These are phyloP conservation scores for Latrodectus geometricus DNA, from an alignment of 1,140 invertebrate species.

Conservation along the genomic window DNA sequence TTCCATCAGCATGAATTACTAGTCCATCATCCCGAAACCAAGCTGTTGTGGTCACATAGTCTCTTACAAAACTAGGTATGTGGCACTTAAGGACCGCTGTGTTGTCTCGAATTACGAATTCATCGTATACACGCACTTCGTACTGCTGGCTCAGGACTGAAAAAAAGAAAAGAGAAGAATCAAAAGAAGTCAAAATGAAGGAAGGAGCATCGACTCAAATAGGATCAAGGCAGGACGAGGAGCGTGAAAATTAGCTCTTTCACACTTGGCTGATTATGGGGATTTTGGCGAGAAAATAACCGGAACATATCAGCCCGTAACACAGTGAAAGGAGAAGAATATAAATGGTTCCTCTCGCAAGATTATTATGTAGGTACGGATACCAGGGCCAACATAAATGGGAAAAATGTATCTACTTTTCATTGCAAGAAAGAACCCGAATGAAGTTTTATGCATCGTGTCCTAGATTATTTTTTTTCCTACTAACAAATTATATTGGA, in stretches of 20 bases:
- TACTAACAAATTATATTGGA: too few relatives aligned
- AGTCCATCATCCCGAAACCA: slow-evolving; percentile 72
- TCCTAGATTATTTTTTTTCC: too few relatives aligned
- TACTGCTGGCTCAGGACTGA: slow-evolving; percentile 82
- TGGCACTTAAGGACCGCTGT: slow-evolving; percentile 70
- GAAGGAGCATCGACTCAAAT: slow-evolving; percentile 13
- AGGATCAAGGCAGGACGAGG: slow-evolving; percentile 33
- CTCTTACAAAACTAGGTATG: slow-evolving; percentile 83
- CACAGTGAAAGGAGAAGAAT: slow-evolving; percentile 13
- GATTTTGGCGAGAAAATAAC: slow-evolving; percentile 51
- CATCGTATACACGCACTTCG: slow-evolving; percentile 70
- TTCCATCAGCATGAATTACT: slow-evolving; percentile 59
- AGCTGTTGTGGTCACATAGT: slow-evolving; percentile 84
- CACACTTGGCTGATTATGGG: slow-evolving; percentile 34
- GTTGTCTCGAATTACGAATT: slow-evolving; percentile 71
- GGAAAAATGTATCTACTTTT: too few relatives aligned
- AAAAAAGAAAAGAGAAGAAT: slow-evolving; percentile 20
- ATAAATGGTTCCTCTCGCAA: slow-evolving; percentile 15
- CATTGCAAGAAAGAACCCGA: too few relatives aligned
- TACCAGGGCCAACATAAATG: too few relatives aligned
- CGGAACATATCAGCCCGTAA: slow-evolving; percentile 8
- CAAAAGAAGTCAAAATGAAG: slow-evolving; percentile 18
- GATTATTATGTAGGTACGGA: too few relatives aligned
- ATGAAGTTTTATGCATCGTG: too few relatives aligned
- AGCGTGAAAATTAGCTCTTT: slow-evolving; percentile 60